Evolutionary conservation across 2,113 vertebrate species (phyloP), one percentile per base, ranked within the genome.

Genomic region (Promerops cafer): DNA sequence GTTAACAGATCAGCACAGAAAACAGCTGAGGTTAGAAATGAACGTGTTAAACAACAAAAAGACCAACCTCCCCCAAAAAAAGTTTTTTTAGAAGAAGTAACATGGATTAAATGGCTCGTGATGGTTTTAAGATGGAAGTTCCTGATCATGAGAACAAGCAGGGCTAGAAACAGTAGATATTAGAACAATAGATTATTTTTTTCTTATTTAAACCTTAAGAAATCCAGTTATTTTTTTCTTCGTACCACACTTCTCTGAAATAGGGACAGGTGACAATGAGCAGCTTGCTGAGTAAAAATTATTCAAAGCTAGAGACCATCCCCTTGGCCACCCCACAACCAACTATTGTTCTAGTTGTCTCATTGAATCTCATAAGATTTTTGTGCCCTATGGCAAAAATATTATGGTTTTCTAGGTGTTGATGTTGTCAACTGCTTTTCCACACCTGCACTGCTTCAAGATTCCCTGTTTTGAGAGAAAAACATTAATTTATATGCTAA

Each of bases 11-110:
- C 31, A 50, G 57, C 8, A 2, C 6, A 31, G 31, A 56, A 65
- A 82, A 42, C 10, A n/a, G 57, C n/a, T 33, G 21, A 31, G 19
- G 20, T 72, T 39, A 65, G 17, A 53, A 75, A 79, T 33, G 13
- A 81, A 63, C 12, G 3, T 40, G 22, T 24, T 28, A 35, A 53
- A 5, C 10, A 45, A 42, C 44, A 52, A 37, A 37, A 42, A 19
- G 4, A 15, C 20, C 27, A 31, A 11, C 9, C 6, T 12, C 5
- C 6, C 13, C 9, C 2, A 4, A 4, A 17, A 3, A 39, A 49
- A 28, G 15, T 52, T 49, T 54, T 71, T 2, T 70, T 70, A 49
- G 44, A 68, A 61, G 40, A 76, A 60, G 50, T 52, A 68, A 60
- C 9, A 31, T n/a, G 27, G 33, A 54, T 45, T 20, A 61, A 77